phyloP scores from a whole-genome alignment of 2,797 vertebrate species.

The Alca torda region DNA sequence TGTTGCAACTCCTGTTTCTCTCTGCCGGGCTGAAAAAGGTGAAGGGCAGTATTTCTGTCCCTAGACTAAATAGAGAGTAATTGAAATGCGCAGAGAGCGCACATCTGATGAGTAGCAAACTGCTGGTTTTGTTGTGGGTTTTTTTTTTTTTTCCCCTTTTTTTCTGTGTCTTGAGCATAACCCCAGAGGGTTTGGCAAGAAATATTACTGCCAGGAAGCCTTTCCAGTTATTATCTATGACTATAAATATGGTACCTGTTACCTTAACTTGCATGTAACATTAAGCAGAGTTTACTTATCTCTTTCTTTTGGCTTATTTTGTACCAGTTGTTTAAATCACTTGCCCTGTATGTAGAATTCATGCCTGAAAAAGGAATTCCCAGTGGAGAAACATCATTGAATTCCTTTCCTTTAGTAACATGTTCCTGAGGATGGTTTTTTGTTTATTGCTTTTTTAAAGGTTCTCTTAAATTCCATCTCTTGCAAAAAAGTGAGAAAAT shows the following conservation, averaged over 20 bases:
- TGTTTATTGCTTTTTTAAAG: background rate
- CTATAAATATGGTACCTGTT: background rate
- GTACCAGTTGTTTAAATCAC: background rate
- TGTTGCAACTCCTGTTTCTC: background rate
- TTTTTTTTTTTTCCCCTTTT: too few species aligned
- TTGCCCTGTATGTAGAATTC: background rate
- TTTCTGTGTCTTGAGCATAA: background rate
- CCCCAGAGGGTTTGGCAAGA: background rate
- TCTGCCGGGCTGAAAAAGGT: background rate
- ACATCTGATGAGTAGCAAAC: background rate
- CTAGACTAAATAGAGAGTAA: background rate
- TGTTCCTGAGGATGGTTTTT: background rate
- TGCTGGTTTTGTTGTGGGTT: background rate
- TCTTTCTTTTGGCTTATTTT: background rate
- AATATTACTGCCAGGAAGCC: background rate
- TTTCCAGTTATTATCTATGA: background rate
- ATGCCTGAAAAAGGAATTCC: conserved; percentile 19
- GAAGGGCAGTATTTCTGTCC: background rate
- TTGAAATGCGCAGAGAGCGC: background rate
- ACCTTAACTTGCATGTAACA: background rate
- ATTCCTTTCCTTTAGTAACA: background rate
- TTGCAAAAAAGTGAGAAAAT: background rate
- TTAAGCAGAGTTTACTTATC: background rate
- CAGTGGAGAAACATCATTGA: background rate
- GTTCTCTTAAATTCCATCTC: background rate